A percentile compares a stretch with the other conserved stretches of the same genome.
Conservation (phyloP, 2,113 vertebrate species). For the Saiga tatarica region DNA sequence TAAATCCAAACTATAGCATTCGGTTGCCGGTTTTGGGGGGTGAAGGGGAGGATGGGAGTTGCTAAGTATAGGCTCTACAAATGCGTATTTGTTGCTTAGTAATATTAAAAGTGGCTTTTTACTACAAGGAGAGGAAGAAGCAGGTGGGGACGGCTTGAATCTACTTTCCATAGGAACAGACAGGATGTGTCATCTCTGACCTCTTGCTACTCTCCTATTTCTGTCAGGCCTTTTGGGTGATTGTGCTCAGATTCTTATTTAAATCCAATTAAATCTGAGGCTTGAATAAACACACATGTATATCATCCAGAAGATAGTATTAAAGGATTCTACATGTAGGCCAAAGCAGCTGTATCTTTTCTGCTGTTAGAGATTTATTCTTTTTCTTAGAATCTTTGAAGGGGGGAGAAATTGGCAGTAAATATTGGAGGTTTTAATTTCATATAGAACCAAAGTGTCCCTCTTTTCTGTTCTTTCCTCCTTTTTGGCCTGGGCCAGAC, state of each 20-base stretch:
- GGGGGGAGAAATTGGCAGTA: not conserved
- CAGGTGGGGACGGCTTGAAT: not conserved
- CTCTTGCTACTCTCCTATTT: not conserved
- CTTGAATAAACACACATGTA: slow-evolving; percentile 56
- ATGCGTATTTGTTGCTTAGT: not conserved
- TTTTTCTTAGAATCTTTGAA: slow-evolving; percentile 24
- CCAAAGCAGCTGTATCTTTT: slow-evolving; percentile 58
- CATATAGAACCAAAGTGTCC: not conserved
- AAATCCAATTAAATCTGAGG: slow-evolving; percentile 62
- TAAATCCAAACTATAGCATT: not conserved
- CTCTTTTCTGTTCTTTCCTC: not conserved
- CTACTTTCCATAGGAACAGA: slow-evolving; percentile 11
- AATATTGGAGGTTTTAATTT: slow-evolving; percentile 28
- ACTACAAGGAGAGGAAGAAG: not conserved
- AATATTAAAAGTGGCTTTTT: not conserved
- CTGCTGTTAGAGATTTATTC: slow-evolving; percentile 23
- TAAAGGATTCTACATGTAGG: slow-evolving; percentile 47
- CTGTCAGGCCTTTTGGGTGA: slow-evolving; percentile 39
- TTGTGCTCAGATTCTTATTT: slow-evolving; percentile 51
- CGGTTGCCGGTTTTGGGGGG: not conserved
- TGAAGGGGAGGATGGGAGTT: not conserved
- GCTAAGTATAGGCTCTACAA: not conserved
- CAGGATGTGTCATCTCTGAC: slow-evolving; percentile 21
- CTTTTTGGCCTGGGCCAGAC: not conserved
- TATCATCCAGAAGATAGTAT: slow-evolving; percentile 35